Evolutionary conservation across 2,797 vertebrate genomes (phyloP).

Genomic region (Pyrocephalus nanus): DNA sequence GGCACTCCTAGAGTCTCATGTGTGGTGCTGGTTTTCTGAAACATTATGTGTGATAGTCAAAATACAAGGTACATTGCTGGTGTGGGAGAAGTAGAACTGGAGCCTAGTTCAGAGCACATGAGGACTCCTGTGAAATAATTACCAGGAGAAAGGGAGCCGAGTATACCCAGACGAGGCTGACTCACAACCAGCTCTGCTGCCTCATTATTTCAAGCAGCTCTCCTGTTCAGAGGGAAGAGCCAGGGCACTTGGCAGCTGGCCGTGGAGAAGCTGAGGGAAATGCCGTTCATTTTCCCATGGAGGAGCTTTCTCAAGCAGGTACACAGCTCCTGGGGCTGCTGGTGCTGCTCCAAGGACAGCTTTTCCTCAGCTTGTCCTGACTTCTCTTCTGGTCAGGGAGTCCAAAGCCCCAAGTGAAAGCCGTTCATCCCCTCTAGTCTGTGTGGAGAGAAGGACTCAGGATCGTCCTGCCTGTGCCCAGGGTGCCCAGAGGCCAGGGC

Average conservation of each 20-base stretch:
- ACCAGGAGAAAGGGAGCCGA: neutral
- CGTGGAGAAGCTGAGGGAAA: neutral
- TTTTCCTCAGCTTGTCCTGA: neutral
- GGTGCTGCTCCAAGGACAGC: neutral
- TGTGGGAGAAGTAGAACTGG: neutral
- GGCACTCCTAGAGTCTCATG: neutral
- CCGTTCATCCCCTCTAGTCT: neutral
- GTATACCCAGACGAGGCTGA: neutral
- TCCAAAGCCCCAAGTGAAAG: neutral
- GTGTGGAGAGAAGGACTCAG: neutral
- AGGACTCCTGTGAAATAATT: neutral
- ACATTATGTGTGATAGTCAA: neutral
- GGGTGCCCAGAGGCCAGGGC: neutral
- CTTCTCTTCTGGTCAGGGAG: neutral
- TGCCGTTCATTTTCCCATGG: neutral
- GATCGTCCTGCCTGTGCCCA: rapidly evolving
- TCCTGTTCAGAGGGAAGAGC: neutral
- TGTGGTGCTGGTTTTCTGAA: neutral
- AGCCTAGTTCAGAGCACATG: neutral
- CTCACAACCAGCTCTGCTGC: neutral
- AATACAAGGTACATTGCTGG: neutral
- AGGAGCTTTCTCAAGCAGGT: neutral
- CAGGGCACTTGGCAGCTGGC: neutral
- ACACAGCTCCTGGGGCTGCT: neutral
- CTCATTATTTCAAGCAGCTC: neutral